Evolutionary conservation across 2,113 vertebrate genomes (phyloP).

Genomic region (Regulus satrapa): DNA sequence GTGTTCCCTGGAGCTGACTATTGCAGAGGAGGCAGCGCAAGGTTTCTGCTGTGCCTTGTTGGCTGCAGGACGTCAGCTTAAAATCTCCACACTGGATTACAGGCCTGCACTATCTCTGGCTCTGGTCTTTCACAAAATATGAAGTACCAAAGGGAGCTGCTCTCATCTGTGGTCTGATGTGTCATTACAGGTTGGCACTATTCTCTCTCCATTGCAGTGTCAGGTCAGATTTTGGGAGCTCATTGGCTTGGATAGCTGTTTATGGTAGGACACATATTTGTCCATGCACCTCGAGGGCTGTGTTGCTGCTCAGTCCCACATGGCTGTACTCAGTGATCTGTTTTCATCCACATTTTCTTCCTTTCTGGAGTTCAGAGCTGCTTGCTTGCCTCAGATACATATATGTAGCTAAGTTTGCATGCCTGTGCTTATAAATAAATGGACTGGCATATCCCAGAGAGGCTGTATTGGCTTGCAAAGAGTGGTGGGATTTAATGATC

Average conservation of each 20-base stretch:
- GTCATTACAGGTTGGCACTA: not conserved
- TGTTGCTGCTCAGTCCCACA: not conserved
- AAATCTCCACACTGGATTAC: not conserved
- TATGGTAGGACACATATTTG: not conserved
- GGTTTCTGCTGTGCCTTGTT: not conserved
- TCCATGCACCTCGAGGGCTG: fast-evolving
- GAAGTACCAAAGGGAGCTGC: not conserved
- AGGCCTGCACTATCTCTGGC: not conserved
- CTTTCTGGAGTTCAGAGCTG: not conserved
- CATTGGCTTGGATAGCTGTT: not conserved
- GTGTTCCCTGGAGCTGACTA: not conserved
- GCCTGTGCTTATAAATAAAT: not conserved
- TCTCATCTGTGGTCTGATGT: not conserved
- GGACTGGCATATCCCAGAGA: not conserved
- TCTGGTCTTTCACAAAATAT: not conserved
- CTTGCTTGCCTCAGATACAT: not conserved
- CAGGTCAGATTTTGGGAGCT: not conserved
- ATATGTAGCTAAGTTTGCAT: not conserved
- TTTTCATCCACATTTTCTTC: not conserved
- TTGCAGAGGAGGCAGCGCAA: not conserved
- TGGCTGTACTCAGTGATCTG: not conserved
- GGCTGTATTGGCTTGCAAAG: not conserved
- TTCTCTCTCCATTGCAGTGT: not conserved
- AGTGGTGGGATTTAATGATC: not conserved
- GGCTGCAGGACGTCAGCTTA: not conserved